Conservation (phyloP, 2,888 invertebrate species). For the Hirtodrosophila duncani region DNA sequence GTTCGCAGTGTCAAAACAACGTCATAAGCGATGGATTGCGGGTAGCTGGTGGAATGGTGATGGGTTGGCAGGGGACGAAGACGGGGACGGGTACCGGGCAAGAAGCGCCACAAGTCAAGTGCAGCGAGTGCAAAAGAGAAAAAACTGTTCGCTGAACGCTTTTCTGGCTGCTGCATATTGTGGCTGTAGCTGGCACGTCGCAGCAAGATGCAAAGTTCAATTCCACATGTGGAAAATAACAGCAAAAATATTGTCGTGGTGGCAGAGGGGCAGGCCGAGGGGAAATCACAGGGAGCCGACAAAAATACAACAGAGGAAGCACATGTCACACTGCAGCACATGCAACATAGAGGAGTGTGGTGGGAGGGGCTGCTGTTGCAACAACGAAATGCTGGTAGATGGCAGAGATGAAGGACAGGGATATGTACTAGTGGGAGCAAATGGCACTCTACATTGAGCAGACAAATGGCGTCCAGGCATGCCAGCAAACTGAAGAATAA, state of each 20-base stretch:
- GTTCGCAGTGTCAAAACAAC: slow-evolving; percentile 69
- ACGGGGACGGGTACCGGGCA: background rate
- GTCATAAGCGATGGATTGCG: slow-evolving; percentile 44
- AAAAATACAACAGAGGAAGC: slow-evolving; percentile 67
- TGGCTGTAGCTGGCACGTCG: slow-evolving; percentile 50
- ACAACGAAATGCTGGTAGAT: slow-evolving; percentile 3
- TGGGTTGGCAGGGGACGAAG: background rate
- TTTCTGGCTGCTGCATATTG: slow-evolving; percentile 28
- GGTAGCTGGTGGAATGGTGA: slow-evolving; percentile 12
- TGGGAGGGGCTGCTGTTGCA: background rate
- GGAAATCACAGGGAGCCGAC: too few species aligned
- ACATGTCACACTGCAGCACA: slow-evolving; percentile 61
- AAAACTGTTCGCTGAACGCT: slow-evolving; percentile 5
- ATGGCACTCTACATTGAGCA: too few species aligned
- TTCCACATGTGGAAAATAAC: slow-evolving; percentile 70
- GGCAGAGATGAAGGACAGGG: background rate
- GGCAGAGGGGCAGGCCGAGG: slow-evolving; percentile 13
- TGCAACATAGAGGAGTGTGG: slow-evolving; percentile 27
- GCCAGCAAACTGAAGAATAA: too few species aligned
- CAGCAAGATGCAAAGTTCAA: slow-evolving; percentile 69
- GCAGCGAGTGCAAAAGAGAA: slow-evolving; percentile 41
- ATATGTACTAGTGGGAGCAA: slow-evolving; percentile 38
- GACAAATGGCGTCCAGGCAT: too few species aligned
- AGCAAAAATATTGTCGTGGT: slow-evolving; percentile 39
- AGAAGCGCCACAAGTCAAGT: slow-evolving; percentile 69